Evolutionary conservation across 2,797 vertebrate species (phyloP), one percentile per base, ranked within the genome.

Genomic region (Rhadinocentrus ornatus): DNA sequence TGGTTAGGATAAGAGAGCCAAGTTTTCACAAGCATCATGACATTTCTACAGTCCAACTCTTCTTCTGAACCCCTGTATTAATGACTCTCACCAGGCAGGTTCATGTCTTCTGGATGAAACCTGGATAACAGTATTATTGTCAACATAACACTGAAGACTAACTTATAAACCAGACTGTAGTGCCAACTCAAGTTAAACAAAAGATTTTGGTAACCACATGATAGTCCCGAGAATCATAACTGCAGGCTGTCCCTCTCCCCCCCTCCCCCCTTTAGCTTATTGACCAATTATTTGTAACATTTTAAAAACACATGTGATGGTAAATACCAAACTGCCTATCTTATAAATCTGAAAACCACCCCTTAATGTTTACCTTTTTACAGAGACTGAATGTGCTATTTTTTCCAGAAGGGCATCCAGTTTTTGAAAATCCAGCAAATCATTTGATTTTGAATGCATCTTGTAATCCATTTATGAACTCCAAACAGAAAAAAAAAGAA

Each of bases 361-460:
- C 37, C 55, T 71, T 63, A 88, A 75, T 56, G 69, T 94, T 41
- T 94, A 95, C 94, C 94, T 95, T 93, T 94, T 95, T 75, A 95
- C 90, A 75, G 94, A 93, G 81, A 94, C 92, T 18, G 94, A 94
- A 89, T 94, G 94, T 70, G 94, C 93, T 87, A 95, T 95, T 93
- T 95, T 95, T 93, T 94, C 94, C 91, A 95, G 88, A 56, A 95
- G 94, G 73, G 94, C 93, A 76, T 95, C 94, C 93, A 95, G 88
- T 90, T 94, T 95, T 87, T 95, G 94, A 88, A 95, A 95, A 94
- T 95, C 94, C 94, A 94, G 90, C 86, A 95, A 92, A 94, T 95
- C 91, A 29, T 94, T 95, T 81, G 94, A 94, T 85, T 95, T 95
- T 85, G 94, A 93, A 85, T 95, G 94, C 94, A 95, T 95, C 85